A percentile compares a stretch with the other conserved stretches of the same genome.
phyloP scores from a whole-genome alignment of 2,113 vertebrate genomes.

The Clarias magur region DNA sequence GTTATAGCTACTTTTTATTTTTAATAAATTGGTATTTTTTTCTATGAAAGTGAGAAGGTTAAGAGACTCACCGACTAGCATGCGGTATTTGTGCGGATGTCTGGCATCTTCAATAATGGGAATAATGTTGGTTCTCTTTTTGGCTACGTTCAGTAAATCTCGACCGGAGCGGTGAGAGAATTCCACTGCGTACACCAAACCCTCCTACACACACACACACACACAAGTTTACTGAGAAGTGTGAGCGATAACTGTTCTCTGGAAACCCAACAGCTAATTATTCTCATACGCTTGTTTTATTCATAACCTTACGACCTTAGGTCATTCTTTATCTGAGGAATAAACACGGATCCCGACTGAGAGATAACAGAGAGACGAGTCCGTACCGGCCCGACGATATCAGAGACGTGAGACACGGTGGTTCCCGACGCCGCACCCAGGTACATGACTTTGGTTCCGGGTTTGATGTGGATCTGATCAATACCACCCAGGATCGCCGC shows the following conservation, averaged over 20 bases:
- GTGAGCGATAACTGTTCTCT: background rate
- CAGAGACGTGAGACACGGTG: conserved; percentile 91
- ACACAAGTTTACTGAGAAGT: background rate
- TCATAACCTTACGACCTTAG: too few relatives aligned
- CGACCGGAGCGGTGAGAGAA: conserved; percentile 91
- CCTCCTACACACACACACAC: conserved; percentile 73
- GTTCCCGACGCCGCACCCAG: conserved; percentile 90
- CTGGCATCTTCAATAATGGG: conserved; percentile 92
- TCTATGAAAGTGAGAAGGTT: background rate
- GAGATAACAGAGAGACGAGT: too few relatives aligned
- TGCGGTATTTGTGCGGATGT: conserved; percentile 92
- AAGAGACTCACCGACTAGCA: conserved; percentile 84
- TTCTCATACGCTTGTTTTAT: background rate
- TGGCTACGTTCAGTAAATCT: conserved; percentile 91
- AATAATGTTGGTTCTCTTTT: conserved; percentile 93
- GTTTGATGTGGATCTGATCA: conserved; percentile 91
- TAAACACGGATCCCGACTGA: background rate
- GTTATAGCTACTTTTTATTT: too few relatives aligned
- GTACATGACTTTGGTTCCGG: conserved; percentile 86
- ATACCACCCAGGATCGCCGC: conserved; percentile 89
- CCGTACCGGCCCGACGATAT: conserved; percentile 89
- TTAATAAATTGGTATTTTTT: background rate
- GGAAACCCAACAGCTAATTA: background rate
- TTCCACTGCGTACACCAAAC: conserved; percentile 90
- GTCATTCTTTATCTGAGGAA: background rate